Conservation (phyloP, 1,140 invertebrate genomes). For the Hestina assimilis region DNA sequence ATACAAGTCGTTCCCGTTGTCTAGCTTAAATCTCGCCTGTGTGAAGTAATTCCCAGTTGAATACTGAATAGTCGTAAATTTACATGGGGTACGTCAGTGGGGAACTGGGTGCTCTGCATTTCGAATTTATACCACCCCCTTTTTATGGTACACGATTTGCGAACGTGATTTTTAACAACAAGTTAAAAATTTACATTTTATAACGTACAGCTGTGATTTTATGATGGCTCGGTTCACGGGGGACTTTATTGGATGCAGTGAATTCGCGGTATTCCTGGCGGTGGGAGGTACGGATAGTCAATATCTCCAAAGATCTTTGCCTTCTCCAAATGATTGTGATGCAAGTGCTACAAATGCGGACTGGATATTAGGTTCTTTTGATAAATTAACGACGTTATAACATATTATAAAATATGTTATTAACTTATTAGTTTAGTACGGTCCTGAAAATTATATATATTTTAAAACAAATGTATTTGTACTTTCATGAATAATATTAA, state of each 20-base stretch:
- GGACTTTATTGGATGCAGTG: constrained; percentile 35
- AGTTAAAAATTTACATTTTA: constrained; percentile 68
- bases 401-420: too few relatives aligned
- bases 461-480: too few relatives aligned
- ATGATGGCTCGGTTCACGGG: constrained; percentile 35
- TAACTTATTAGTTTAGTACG: too few relatives aligned
- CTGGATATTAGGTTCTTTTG: not conserved
- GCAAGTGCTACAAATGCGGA: not conserved
- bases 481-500: not conserved
- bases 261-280: constrained; percentile 1
- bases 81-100: constrained; percentile 50
- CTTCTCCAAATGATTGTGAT: constrained; percentile 15
- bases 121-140: constrained; percentile 56
- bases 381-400: too few relatives aligned
- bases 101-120: constrained; percentile 46
- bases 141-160: constrained; percentile 63
- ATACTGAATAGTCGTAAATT: constrained; percentile 69
- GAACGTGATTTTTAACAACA: constrained; percentile 69
- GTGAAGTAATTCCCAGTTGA: constrained; percentile 60
- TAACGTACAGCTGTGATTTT: constrained; percentile 43
- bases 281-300: not conserved
- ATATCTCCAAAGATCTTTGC: not conserved
- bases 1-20: constrained; percentile 32
- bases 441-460: too few relatives aligned
- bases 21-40: constrained; percentile 46